A percentile compares a stretch with the other conserved stretches of the same genome.
Evolutionary conservation across 2,888 invertebrate species (phyloP).

Genomic region (Stegana nigrithorax): DNA sequence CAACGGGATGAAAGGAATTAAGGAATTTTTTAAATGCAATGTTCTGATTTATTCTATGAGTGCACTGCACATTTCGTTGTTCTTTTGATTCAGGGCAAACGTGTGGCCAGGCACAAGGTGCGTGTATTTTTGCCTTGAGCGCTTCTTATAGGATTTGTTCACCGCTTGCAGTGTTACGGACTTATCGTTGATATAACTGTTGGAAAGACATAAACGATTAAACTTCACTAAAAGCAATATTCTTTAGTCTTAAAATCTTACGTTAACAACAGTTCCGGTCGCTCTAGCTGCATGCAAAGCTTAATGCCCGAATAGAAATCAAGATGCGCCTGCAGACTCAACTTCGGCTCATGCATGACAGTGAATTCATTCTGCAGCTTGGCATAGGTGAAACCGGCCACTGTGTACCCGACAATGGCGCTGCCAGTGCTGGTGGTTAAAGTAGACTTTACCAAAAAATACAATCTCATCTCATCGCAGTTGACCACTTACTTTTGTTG

Average conservation of each 20-base stretch:
- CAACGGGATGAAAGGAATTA: slow-evolving; percentile 17
- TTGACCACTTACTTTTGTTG: slow-evolving; percentile 75
- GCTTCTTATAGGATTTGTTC: slow-evolving; percentile 46
- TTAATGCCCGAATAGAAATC: slow-evolving; percentile 82
- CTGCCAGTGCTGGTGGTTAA: slow-evolving; percentile 81
- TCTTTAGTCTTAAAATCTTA: slow-evolving; percentile 56
- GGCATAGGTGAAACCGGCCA: slow-evolving; percentile 76
- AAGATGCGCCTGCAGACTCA: slow-evolving; percentile 79
- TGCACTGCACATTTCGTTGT: slow-evolving; percentile 80
- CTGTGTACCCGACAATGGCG: slow-evolving; percentile 74
- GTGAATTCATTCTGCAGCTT: slow-evolving; percentile 76
- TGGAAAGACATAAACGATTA: slow-evolving; percentile 17
- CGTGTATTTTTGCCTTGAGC: slow-evolving; percentile 67
- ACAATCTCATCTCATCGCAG: too few relatives aligned
- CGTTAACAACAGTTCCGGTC: slow-evolving; percentile 76
- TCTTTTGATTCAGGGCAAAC: slow-evolving; percentile 81
- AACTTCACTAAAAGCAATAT: background rate
- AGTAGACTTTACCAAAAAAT: too few relatives aligned
- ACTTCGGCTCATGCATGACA: slow-evolving; percentile 75
- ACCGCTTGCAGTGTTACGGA: slow-evolving; percentile 73
- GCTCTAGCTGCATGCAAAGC: slow-evolving; percentile 80
- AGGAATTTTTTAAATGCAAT: slow-evolving; percentile 21
- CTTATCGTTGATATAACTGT: slow-evolving; percentile 76
- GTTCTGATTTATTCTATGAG: slow-evolving; percentile 19
- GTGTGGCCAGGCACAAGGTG: slow-evolving; percentile 76